A percentile compares a stretch with the other conserved stretches of the same genome.
Conservation (phyloP, 2,888 invertebrate genomes). For the Patella depressa region DNA sequence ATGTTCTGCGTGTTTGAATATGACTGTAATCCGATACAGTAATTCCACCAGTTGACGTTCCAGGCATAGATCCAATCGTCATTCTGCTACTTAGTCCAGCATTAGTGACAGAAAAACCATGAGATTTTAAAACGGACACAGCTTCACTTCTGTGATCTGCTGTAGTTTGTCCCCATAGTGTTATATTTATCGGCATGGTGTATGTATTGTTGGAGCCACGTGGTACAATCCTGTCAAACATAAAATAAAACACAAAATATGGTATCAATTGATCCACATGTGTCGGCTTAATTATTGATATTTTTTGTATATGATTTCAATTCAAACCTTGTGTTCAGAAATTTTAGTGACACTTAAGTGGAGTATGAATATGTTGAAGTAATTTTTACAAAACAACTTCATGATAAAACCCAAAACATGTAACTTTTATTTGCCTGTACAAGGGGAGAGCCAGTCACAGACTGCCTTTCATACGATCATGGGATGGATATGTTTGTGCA, state of each 20-base stretch:
- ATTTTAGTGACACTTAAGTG: no score
- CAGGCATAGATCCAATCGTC: conserved; percentile 16
- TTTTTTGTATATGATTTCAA: no score
- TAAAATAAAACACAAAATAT: background rate
- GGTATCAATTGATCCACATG: no score
- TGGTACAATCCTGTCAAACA: conserved; percentile 44
- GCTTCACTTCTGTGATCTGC: conserved; percentile 35
- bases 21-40: conserved; percentile 18
- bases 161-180: conserved; percentile 43
- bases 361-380: no score
- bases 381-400: no score
- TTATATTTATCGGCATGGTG: conserved; percentile 46
- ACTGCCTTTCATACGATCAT: no score
- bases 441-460: no score
- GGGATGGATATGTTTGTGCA: no score
- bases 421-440: no score
- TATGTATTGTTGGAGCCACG: conserved; percentile 42
- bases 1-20: conserved; percentile 31
- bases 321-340: no score
- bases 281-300: no score
- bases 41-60: background rate
- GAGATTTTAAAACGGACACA: conserved; percentile 33
- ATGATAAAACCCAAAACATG: no score
- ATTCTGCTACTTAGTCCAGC: conserved; percentile 18
- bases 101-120: conserved; percentile 33